A percentile compares a stretch with the other conserved stretches of the same genome.
Evolutionary conservation across 2,113 vertebrate genomes (phyloP).

Genomic region (Passer domesticus): DNA sequence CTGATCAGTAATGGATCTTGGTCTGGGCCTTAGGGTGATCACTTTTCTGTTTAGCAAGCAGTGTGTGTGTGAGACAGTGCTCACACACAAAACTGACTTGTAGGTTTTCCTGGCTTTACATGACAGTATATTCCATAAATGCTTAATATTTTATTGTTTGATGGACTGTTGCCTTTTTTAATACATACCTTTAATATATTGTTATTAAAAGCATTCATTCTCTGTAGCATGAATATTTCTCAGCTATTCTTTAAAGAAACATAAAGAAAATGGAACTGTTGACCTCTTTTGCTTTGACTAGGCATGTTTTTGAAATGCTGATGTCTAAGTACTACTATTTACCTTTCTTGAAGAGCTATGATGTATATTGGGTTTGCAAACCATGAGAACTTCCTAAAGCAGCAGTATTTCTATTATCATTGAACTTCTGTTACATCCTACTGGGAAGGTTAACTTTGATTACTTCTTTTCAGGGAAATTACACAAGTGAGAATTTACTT

Average conservation of each 20-base stretch:
- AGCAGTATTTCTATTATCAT: constrained; percentile 29
- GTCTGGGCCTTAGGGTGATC: neutral
- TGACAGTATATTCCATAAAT: neutral
- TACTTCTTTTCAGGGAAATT: neutral
- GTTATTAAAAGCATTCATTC: neutral
- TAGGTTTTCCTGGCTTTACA: neutral
- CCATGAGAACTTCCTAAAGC: neutral
- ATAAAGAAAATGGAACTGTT: neutral
- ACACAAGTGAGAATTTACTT: neutral
- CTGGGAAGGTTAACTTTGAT: constrained; percentile 45
- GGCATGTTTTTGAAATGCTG: neutral
- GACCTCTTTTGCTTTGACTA: neutral
- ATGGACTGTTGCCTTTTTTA: neutral
- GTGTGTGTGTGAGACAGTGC: neutral
- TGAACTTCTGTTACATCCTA: constrained; percentile 25
- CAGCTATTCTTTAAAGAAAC: neutral
- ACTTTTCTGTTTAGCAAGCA: neutral
- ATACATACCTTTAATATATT: neutral
- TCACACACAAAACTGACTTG: neutral
- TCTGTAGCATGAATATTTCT: neutral
- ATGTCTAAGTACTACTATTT: neutral
- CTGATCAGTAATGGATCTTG: neutral
- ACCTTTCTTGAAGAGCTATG: neutral
- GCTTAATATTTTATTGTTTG: neutral
- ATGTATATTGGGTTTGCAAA: neutral